Base-by-base conservation (phyloP, 2,113 vertebrate genomes). In the Pleuronectes platessa region DNA sequence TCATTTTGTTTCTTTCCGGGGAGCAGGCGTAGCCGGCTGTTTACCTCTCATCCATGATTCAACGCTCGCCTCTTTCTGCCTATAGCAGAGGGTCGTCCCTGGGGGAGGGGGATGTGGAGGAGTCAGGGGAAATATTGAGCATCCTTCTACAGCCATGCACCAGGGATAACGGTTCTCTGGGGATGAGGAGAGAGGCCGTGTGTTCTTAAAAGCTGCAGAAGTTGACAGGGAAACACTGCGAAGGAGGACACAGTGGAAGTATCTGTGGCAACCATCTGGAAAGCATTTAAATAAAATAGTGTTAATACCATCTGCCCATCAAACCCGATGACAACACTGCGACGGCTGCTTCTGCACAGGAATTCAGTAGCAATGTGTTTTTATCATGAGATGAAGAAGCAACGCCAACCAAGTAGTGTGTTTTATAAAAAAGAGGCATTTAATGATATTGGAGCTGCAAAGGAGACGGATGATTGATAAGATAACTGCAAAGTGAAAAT, bases 11-110 rank as follows among this genome's bases (percentile, higher is more conserved):
- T 24, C 13, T 62, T 77, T 62, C 23, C 26, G 51, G 61, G 45
- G 65, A 84, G 58, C 66, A 71, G 69, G 71, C 81, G 66, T 72
- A n/a, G 81, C 83, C 75, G 64, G 76, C 78, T 71, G 70, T 73
- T 35, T 68, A 65, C 55, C 68, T 78, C 73, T 88, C 79, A 87
- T 86, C 78, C 79, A 70, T 81, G 87, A 90, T 87, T 87, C 88
- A 89, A 54, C 53, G 61, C 65, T 58, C 31, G 58, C 65, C 69
- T 84, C 26, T 63, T 67, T 80, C 45, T 56, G 26, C 71, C 61
- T 81, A 51, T 15, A 60, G 56, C 76, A 49, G 66, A 66, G 42
- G 53, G 51, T 47, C 53, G 31, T 74, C 55, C 55, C 87, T 68
- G 4, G 3, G 79, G 83, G 71, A 65, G 66, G 4, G 51, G 26